A percentile compares a stretch with the other conserved stretches of the same genome.
These are phyloP conservation scores for Equus przewalskii DNA, from an alignment of 2,113 vertebrate species.

Conservation along the genomic window DNA sequence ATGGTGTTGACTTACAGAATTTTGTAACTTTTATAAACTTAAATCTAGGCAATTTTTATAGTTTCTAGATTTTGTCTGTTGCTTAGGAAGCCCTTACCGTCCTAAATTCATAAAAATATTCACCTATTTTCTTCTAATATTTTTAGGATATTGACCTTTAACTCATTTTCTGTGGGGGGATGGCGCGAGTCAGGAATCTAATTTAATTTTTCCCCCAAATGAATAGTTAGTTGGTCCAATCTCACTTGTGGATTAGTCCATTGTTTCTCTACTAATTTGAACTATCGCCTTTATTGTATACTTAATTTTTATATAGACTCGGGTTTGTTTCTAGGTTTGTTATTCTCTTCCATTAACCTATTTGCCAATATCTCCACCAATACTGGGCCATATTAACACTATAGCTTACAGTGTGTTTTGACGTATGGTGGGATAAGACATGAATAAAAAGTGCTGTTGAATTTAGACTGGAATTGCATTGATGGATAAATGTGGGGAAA, in stretches of 20 bases:
- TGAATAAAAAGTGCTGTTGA: conserved; percentile 39
- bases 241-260: neutral
- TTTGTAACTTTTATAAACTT: neutral
- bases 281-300: neutral
- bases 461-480: neutral
- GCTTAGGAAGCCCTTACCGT: neutral
- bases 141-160: conserved; percentile 36
- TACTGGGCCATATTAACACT: neutral
- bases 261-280: conserved; percentile 18
- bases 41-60: neutral
- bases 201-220: neutral
- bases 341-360: neutral
- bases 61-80: conserved; percentile 29
- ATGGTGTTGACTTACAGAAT: neutral
- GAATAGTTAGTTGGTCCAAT: neutral
- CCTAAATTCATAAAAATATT: neutral
- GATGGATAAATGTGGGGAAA: neutral
- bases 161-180: conserved; percentile 12
- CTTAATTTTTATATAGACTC: conserved; percentile 47
- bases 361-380: conserved; percentile 6
- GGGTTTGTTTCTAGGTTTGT: conserved; percentile 52
- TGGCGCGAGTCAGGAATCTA: neutral
- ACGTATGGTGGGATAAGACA: neutral
- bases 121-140: conserved; percentile 3
- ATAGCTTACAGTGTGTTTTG: conserved; percentile 9